Percentiles rank a stretch among this genome's conserved stretches.
phyloP scores from a whole-genome alignment of 1,140 invertebrate genomes.

The Meloidogyne exigua region DNA sequence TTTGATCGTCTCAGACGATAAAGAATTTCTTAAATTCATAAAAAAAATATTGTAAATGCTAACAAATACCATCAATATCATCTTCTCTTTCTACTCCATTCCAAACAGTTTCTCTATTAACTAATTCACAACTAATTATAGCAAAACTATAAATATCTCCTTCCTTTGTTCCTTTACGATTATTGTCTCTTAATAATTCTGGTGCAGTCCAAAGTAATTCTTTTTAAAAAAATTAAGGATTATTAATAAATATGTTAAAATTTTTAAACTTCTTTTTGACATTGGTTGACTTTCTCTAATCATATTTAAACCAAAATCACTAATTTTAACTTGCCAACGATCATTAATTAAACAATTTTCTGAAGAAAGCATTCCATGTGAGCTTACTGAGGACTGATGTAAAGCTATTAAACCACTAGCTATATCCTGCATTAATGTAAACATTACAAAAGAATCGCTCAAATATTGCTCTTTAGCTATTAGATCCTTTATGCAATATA shows the following conservation, averaged over 20 bases:
- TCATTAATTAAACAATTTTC: slow-evolving; percentile 43
- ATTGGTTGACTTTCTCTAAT: slow-evolving; percentile 43
- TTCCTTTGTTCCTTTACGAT: slow-evolving; percentile 41
- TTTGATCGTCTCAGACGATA: slow-evolving; percentile 1
- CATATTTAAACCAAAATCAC: slow-evolving; percentile 48
- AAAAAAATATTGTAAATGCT: neutral
- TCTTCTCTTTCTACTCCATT: slow-evolving; percentile 39
- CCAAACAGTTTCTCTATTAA: slow-evolving; percentile 67
- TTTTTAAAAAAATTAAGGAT: slow-evolving; percentile 60
- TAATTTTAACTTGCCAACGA: slow-evolving; percentile 44
- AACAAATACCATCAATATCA: slow-evolving; percentile 42
- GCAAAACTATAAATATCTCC: slow-evolving; percentile 58
- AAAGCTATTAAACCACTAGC: slow-evolving; percentile 68
- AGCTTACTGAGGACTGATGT: slow-evolving; percentile 27
- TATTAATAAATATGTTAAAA: slow-evolving; percentile 12
- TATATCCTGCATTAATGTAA: slow-evolving; percentile 84
- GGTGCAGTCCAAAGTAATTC: slow-evolving; percentile 86
- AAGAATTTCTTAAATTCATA: slow-evolving; percentile 5
- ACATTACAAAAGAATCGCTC: slow-evolving; percentile 76
- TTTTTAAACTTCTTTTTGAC: slow-evolving; percentile 20
- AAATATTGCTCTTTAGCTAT: slow-evolving; percentile 88
- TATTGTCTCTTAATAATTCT: slow-evolving; percentile 76
- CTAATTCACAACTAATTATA: slow-evolving; percentile 56
- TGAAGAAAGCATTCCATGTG: slow-evolving; percentile 35
- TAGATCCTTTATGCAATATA: slow-evolving; percentile 70